Base-by-base conservation (phyloP, 2,888 invertebrate species). In the Leptarthrus brevirostris region DNA sequence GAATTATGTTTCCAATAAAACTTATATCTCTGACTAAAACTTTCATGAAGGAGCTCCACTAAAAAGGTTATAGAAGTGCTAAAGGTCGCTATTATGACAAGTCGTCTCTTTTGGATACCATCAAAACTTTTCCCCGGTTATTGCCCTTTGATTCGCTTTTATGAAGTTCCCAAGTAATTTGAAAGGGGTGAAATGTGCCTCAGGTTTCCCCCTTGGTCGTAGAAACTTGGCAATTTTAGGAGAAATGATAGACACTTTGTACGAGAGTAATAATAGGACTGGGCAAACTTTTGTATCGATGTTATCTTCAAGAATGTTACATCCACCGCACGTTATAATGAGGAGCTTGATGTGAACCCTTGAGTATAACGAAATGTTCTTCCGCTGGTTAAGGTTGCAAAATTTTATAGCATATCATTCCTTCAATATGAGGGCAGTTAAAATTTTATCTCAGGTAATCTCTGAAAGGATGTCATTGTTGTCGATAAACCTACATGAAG, bases 1-100 rank as follows among this genome's bases (percentile, higher is more conserved):
- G 73, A 75, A 75, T 75, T 74, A 75, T 75, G 73, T 74, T 71
- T 71, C 73, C 52, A 75, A 75, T 75, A 75, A 75, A 75, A 73
- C 75, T 74, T 73, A 58, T 71, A 75, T 71, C 73, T 75, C 66
- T 44, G 70, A 52, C 73, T 58, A 53, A 75, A 74, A 75, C 66
- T 72, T 74, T 69, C 72, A 66, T 52, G 24, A 10, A 54, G 30
- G 10, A 18, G 8, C 8, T n/a, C 24, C 24, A 69, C 34, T 52
- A 52, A 18, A 69, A 69, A 69, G 69, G 69, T 49, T 69, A 34
- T 30, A 47, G 34, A 52, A 52, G 69, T 69, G 30, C 49, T 52
- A 69, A 69, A 24, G 69, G 69, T 69, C 52, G 30, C 69, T 69
- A 69, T 69, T 69, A 69, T 69, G 69, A 69, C 69, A 69, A 69